A percentile compares a stretch with the other conserved stretches of the same genome.
Conservation (phyloP, 2,113 vertebrate species). For the Poicephalus meyeri region DNA sequence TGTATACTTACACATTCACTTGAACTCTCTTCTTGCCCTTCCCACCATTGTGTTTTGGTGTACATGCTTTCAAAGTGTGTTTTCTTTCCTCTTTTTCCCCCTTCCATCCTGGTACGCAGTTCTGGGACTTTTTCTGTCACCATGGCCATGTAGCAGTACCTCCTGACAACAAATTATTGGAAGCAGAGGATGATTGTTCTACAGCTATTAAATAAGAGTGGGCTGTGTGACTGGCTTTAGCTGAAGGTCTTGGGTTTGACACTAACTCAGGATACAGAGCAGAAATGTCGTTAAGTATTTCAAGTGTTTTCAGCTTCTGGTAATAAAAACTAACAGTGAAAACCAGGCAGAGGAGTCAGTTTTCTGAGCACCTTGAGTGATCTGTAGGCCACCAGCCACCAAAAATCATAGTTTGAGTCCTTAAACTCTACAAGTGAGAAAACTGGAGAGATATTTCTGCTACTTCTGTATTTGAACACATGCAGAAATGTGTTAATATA, state of each 20-base stretch:
- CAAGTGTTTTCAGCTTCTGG: not conserved
- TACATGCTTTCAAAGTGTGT: not conserved
- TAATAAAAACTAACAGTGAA: not conserved
- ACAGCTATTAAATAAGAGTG: not conserved
- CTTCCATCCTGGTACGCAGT: not conserved
- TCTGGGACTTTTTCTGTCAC: not conserved
- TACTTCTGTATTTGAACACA: constrained; percentile 4
- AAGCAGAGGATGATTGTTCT: not conserved
- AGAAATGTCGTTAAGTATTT: not conserved
- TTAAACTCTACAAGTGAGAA: not conserved
- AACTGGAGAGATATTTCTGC: constrained; percentile 34
- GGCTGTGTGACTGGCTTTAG: not conserved
- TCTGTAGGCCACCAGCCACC: constrained; percentile 21
- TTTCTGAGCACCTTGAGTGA: constrained; percentile 4
- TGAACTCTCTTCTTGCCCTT: not conserved
- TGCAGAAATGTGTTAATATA: constrained; percentile 24
- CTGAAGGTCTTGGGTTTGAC: not conserved
- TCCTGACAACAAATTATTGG: not conserved
- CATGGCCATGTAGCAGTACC: not conserved
- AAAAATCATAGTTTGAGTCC: constrained; percentile 15
- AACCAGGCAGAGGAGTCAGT: not conserved
- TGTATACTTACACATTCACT: not conserved
- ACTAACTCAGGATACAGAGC: not conserved
- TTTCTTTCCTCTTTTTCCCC: not conserved
- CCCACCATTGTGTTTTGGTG: not conserved